Conservation (phyloP, 2,888 invertebrate genomes). For the Tenthredo amoena region DNA sequence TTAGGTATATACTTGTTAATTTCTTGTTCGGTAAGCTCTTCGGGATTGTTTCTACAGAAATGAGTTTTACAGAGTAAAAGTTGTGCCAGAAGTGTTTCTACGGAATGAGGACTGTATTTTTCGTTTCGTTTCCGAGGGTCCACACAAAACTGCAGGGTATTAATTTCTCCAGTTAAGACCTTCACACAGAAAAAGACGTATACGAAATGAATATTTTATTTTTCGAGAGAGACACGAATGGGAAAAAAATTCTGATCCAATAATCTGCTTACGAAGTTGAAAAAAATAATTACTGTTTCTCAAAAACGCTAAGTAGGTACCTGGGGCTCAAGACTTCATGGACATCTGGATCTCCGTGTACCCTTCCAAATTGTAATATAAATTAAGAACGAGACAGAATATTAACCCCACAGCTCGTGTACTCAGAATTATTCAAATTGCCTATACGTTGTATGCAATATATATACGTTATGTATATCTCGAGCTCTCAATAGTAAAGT, state of each 20-base stretch:
- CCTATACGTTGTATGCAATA: not conserved
- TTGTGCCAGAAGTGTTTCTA: too few species aligned
- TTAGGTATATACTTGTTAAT: too few species aligned
- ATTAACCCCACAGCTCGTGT: not conserved
- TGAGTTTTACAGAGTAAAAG: too few species aligned
- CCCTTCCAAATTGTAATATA: not conserved
- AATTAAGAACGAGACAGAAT: not conserved
- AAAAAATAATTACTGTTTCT: not conserved
- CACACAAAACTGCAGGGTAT: not conserved
- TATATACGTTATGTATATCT: not conserved
- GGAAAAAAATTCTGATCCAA: not conserved
- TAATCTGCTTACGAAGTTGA: not conserved
- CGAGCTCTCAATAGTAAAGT: not conserved
- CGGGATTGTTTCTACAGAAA: too few species aligned
- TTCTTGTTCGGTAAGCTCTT: too few species aligned
- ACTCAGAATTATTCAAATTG: slow-evolving; percentile 49
- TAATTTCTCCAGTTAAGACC: not conserved
- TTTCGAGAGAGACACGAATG: not conserved
- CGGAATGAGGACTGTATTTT: too few species aligned
- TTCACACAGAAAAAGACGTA: not conserved
- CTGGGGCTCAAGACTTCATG: not conserved
- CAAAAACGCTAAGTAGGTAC: not conserved
- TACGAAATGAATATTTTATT: not conserved
- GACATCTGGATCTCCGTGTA: not conserved
- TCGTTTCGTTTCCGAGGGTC: not conserved